phyloP scores from a whole-genome alignment of 2,797 vertebrate genomes.

The Orientallactaga sibirica region DNA sequence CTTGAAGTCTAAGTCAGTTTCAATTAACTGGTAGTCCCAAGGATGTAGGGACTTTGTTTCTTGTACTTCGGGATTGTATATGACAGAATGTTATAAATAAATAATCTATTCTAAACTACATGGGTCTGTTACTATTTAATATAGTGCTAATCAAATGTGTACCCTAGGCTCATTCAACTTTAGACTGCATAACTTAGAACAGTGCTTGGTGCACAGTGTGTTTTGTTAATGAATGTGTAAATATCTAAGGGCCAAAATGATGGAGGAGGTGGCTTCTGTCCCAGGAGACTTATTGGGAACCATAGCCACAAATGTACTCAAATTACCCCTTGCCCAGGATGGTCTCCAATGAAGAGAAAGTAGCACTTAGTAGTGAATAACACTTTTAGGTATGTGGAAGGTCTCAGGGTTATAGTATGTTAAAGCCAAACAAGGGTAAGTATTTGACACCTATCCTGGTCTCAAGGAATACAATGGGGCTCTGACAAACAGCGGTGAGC shows the following conservation, averaged over 20 bases:
- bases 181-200: background rate
- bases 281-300: background rate
- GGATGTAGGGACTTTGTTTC: background rate
- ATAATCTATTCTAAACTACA: too few species aligned
- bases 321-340: background rate
- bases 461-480: background rate
- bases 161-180: too few species aligned
- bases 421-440: background rate
- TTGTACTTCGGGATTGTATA: background rate
- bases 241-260: background rate
- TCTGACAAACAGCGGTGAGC: background rate
- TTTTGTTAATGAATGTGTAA: conserved; percentile 32
- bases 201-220: background rate
- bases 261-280: background rate
- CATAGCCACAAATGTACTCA: background rate
- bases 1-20: background rate
- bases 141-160: too few species aligned
- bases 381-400: background rate
- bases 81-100: too few species aligned
- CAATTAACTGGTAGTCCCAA: background rate
- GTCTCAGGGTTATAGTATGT: background rate
- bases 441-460: background rate
- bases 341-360: background rate
- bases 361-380: background rate
- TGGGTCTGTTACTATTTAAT: too few species aligned